Base-by-base conservation (phyloP, 2,113 vertebrate species). In the Mobula hypostoma region DNA sequence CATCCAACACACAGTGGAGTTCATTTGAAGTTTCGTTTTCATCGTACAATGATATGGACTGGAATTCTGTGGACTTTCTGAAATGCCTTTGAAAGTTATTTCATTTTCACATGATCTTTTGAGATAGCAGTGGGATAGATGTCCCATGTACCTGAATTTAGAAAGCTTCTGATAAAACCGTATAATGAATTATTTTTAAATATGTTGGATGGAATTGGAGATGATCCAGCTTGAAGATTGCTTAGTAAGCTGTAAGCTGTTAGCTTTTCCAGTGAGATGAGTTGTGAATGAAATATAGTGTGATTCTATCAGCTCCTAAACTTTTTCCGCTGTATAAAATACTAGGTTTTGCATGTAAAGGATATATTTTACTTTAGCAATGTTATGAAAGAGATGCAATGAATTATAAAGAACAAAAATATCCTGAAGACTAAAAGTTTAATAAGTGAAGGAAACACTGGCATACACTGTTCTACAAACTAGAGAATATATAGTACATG, bases 321-420 rank as follows among this genome's bases (percentile, higher is more conserved):
- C 12, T 88, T 56, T 56, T 27, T 12, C 1, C 27, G 21, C 29
- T 61, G 58, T 63, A 63, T n/a, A 61, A 61, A n/a, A n/a, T 56
- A 12, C 24, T 11, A 29, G 61, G 8, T 32, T 90, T 90, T 90
- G 29, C 12, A 66, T 7, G 66, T 32, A 66, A 1, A 90, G 29
- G 63, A 5, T 66, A 90, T 90, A 90, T 63, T 58, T 11, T 29
- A 17, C 58, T n/a, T 87, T 15, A 4, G 7, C 32, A n/a, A 90
- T 17, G 15, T 29, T 63, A 88, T 19, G 83, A 8, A 6, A 27
- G 2, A 87, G 27, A 87, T 66, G 8, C 19, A 90, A 66, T 66
- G 61, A 90, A 90, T 90, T 32, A 12, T 90, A 66, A 90, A 90
- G 85, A 90, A 68, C 58, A 90, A 68, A 66, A 66, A 17, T 66